These are phyloP conservation scores for Druon quercuslanigerum DNA, from an alignment of 1,140 invertebrate species.

Conservation along the genomic window DNA sequence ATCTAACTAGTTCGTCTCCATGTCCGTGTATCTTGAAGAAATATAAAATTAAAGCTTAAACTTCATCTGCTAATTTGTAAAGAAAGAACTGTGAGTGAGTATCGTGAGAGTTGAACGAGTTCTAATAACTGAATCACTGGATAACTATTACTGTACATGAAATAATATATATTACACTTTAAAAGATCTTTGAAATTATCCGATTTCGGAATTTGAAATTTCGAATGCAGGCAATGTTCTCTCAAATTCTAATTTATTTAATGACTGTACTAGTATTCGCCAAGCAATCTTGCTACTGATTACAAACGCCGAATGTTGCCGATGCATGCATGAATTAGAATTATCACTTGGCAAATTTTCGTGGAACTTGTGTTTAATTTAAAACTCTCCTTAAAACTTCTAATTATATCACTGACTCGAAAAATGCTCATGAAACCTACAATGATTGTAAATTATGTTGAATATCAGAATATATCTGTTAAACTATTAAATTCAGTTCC, in stretches of 20 bases:
- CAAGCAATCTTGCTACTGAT: slow-evolving; percentile 25
- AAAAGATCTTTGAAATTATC: slow-evolving; percentile 9
- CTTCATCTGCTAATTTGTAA: slow-evolving; percentile 40
- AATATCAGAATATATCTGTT: slow-evolving; percentile 67
- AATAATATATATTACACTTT: slow-evolving; percentile 34
- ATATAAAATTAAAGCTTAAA: slow-evolving; percentile 62
- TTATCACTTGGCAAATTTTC: slow-evolving; percentile 44
- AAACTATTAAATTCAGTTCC: slow-evolving; percentile 50
- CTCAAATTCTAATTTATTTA: slow-evolving; percentile 48
- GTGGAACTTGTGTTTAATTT: slow-evolving; percentile 39
- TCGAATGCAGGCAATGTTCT: slow-evolving; percentile 28
- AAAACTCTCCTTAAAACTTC: slow-evolving; percentile 40
- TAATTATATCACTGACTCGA: slow-evolving; percentile 48
- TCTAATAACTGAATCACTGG: slow-evolving; percentile 9
- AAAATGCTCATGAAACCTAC: slow-evolving; percentile 63
- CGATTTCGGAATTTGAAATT: slow-evolving; percentile 43
- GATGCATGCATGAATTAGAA: slow-evolving; percentile 42
- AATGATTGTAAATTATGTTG: slow-evolving; percentile 73
- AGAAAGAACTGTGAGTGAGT: slow-evolving; percentile 38
- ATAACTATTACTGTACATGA: slow-evolving; percentile 35
- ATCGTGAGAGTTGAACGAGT: slow-evolving; percentile 35
- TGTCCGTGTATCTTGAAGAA: slow-evolving; percentile 70
- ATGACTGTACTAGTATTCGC: slow-evolving; percentile 23
- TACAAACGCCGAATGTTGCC: slow-evolving; percentile 49
- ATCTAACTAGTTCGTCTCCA: slow-evolving; percentile 71